Evolutionary conservation across 64 coral and sea anemone genomes (phyloP), one percentile per base, ranked within the genome.

Genomic region (Porites lutea): DNA sequence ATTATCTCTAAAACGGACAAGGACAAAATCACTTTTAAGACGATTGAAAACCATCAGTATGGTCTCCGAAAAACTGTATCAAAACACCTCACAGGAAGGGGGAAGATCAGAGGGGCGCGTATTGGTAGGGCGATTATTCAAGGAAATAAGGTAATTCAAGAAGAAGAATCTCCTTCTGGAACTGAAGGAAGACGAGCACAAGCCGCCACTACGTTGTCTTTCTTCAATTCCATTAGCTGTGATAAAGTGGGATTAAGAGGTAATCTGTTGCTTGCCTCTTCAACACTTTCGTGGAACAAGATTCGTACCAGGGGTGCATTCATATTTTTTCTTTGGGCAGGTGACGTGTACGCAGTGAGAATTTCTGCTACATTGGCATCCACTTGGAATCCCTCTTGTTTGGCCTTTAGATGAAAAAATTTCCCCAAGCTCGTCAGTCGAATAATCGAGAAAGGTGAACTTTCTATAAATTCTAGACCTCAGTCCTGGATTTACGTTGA

Each of bases 241-340:
- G 27, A 20, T 51, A 91, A 13, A 20, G 89, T 14, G 58, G 79
- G 79, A 45, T 81, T 15, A 47, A 91, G 89, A 23, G 89, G 79
- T 23, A 91, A 27, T 69, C 89, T 91, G 67, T 91, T 83, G 54
- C 89, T 91, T 3, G 79, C 78, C 79, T 91, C 89, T 20, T 91
- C 78, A 49, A 91, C 72, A 15, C 12, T 12, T 48, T 91, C 78
- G 23, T 77, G 60, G 19, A 79, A 48, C 10, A 79, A 50, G 70
- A 90, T 63, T 47, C 75, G 57, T 45, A 90, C 14, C 14, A 90
- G 63, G 88, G 47, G 46, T 3, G 88, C 88, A 90, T 90, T 90
- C 60, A 90, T 90, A 15, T 52, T 70, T 6, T 13, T 16, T 65
- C 75, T 90, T 43, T 79, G 61, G n/a, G 20, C 58, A 51, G 46